These are phyloP conservation scores for Nothocercus nigrocapillus DNA, from an alignment of 2,113 vertebrate species.

Conservation along the genomic window DNA sequence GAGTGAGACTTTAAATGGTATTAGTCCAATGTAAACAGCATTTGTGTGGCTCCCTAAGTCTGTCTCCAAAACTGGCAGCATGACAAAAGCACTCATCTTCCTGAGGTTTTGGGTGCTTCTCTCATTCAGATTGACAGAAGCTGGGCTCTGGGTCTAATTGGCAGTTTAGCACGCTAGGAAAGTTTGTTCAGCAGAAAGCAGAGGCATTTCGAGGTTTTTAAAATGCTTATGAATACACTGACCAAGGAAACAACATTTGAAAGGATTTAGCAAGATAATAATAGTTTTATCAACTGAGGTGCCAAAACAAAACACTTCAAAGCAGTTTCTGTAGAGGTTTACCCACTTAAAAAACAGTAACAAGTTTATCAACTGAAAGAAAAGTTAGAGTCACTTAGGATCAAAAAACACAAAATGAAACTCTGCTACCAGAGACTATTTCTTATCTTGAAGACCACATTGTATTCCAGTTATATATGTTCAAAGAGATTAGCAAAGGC, in stretches of 20 bases:
- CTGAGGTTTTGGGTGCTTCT: neutral
- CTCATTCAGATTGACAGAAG: neutral
- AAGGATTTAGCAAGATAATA: neutral
- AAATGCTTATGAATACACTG: neutral
- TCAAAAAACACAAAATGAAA: neutral
- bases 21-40: fast-evolving
- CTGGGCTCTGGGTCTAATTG: neutral
- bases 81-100: too few species aligned
- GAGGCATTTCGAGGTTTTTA: neutral
- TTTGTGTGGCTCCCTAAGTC: neutral
- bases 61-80: neutral
- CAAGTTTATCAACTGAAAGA: neutral
- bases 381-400: neutral
- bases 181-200: neutral
- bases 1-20: neutral
- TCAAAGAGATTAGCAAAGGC: neutral
- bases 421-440: neutral
- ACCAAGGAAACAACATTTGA: neutral
- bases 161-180: neutral
- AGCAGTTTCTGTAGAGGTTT: neutral
- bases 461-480: neutral
- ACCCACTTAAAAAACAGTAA: neutral
- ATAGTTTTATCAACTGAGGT: neutral
- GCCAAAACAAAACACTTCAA: neutral
- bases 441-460: neutral